These are phyloP conservation scores for Hermetia illucens DNA, from an alignment of 1,140 invertebrate species.

Conservation along the genomic window DNA sequence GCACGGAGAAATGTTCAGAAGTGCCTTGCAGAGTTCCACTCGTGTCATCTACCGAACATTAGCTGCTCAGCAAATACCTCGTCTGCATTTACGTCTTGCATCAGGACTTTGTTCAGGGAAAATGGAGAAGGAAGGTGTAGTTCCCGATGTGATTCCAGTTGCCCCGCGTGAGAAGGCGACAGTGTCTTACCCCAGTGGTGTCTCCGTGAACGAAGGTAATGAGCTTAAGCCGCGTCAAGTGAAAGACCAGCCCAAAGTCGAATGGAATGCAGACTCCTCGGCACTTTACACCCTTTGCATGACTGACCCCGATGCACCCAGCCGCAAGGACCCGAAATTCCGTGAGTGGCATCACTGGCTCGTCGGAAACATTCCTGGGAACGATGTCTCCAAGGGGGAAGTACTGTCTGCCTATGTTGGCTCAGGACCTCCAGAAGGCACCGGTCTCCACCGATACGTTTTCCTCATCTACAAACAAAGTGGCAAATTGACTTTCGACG, in stretches of 20 bases:
- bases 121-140: constrained; percentile 23
- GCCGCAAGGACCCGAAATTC: constrained; percentile 54
- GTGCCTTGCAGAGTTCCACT: too few relatives aligned
- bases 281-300: constrained; percentile 62
- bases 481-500: constrained; percentile 19
- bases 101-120: too few relatives aligned
- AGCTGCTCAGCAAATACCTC: too few relatives aligned
- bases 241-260: constrained; percentile 48
- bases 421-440: constrained; percentile 68
- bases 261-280: constrained; percentile 43
- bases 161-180: constrained; percentile 17
- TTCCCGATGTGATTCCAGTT: constrained; percentile 22
- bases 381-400: constrained; percentile 56
- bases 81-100: too few relatives aligned
- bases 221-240: constrained; percentile 53
- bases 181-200: constrained; percentile 40
- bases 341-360: constrained; percentile 90
- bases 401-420: constrained; percentile 69
- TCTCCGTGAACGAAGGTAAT: constrained; percentile 46
- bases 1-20: too few relatives aligned
- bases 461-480: constrained; percentile 74
- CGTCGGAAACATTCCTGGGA: constrained; percentile 77
- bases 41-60: too few relatives aligned
- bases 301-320: constrained; percentile 43
- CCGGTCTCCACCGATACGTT: constrained; percentile 81